Base-by-base conservation (phyloP, 2,888 invertebrate species). In the Synergus itoensis region DNA sequence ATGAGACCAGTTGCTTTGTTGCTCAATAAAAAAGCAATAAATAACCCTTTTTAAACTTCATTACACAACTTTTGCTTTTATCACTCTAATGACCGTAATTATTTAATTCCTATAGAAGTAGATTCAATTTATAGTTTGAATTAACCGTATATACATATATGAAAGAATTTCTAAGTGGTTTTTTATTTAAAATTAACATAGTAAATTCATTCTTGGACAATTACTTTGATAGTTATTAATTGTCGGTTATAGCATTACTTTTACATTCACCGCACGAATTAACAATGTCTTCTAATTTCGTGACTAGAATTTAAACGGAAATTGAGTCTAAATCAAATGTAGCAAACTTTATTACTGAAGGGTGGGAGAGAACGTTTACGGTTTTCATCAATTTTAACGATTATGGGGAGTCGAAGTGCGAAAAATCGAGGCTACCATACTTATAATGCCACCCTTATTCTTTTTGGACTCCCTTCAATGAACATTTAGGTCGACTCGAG, bases 401-500 rank as follows among this genome's bases (percentile, higher is more conserved):
- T 67, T 67, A 67, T 43, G 43, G 67, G 12, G 8, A 67, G 5
- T 43, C 9, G 18, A 41, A 43, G 14, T 40, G 64, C 40, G 21
- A 67, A 43, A 65, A 67, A 65, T 65, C 11, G 45, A 21, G 45
- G 18, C 12, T 21, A n/a, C 60, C 60, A 12, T 12, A n/a, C 53
- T 16, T 14, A 16, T 36, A 36, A n/a, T 79, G 11, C 12, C 48
- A 53, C n/a, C 60, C 76, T 77, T 79, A 63, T 62, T 82, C 41
- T 57, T 81, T 80, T 77, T 77, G 21, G 79, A 69, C 65, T 80
- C n/a, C 73, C 69, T 77, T 80, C 76, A 77, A 75, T 80, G 80
- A 79, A 64, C 78, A 83, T 83, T 83, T 80, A 75, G 83, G 83
- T 83, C 83, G 78, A 48, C 53, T 28, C 21, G 78, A 81, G 79